These are phyloP conservation scores for Poeciliopsis prolifica DNA, from an alignment of 2,113 vertebrate species.

Conservation along the genomic window DNA sequence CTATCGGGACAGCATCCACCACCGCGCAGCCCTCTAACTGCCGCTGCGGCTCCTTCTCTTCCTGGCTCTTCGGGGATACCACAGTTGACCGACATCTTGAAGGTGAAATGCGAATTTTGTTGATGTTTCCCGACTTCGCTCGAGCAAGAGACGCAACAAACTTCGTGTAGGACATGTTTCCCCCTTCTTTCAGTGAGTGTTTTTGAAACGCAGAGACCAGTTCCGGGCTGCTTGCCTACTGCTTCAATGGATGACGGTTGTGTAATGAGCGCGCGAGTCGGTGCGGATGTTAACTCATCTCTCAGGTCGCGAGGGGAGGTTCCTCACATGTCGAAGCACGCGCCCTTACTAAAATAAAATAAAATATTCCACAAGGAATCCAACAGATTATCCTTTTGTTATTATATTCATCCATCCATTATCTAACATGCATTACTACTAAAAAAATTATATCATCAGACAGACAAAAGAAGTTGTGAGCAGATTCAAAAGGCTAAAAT, in stretches of 20 bases:
- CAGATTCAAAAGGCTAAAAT: too few relatives aligned
- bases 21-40: conserved; percentile 25
- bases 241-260: not conserved
- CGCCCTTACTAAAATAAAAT: not conserved
- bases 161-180: conserved; percentile 69
- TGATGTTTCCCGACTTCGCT: conserved; percentile 21
- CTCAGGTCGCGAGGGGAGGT: not conserved
- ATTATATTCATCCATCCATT: too few relatives aligned
- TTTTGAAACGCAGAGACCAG: not conserved
- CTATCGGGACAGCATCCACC: conserved; percentile 56
- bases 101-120: conserved; percentile 15
- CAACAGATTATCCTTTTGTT: too few relatives aligned
- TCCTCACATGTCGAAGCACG: conserved; percentile 7
- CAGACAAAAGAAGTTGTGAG: too few relatives aligned
- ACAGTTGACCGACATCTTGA: conserved; percentile 58
- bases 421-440: too few relatives aligned
- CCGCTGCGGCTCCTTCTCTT: conserved; percentile 36
- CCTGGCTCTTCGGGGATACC: conserved; percentile 49
- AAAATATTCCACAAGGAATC: too few relatives aligned
- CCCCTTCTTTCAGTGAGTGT: not conserved
- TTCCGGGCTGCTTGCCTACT: not conserved
- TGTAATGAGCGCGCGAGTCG: conserved; percentile 2
- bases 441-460: too few relatives aligned
- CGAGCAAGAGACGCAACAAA: conserved; percentile 29
- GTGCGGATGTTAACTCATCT: not conserved